phyloP scores from a whole-genome alignment of 2,797 vertebrate genomes.

The Danio choprae region DNA sequence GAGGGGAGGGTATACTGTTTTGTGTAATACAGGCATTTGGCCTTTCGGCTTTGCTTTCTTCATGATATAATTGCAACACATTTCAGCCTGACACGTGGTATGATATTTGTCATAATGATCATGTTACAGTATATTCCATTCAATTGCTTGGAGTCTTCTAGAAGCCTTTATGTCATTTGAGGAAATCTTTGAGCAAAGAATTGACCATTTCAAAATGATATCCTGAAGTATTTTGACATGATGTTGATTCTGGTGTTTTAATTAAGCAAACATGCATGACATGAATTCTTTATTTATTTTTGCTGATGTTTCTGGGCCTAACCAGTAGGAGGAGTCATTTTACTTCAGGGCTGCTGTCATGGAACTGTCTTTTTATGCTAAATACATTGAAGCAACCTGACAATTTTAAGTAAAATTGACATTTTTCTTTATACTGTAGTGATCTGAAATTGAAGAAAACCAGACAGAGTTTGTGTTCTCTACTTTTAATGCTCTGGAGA shows the following conservation, averaged over 20 bases:
- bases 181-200: slow-evolving; percentile 6
- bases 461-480: too few relatives aligned
- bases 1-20: not conserved
- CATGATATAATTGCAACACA: not conserved
- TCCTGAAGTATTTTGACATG: not conserved
- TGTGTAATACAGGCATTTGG: not conserved
- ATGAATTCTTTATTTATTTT: slow-evolving; percentile 37
- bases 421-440: too few relatives aligned
- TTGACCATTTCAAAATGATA: not conserved
- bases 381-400: too few relatives aligned
- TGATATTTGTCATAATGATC: not conserved
- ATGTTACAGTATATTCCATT: not conserved
- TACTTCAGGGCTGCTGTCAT: slow-evolving; percentile 9
- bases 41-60: slow-evolving; percentile 28
- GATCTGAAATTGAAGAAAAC: too few relatives aligned
- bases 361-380: too few relatives aligned
- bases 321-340: slow-evolving; percentile 51
- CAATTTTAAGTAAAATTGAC: too few relatives aligned
- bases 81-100: not conserved
- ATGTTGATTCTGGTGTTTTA: slow-evolving; percentile 12
- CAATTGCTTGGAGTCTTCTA: slow-evolving; percentile 6
- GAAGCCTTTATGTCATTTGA: not conserved
- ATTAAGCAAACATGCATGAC: slow-evolving; percentile 13
- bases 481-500: too few relatives aligned
- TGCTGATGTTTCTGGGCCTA: slow-evolving; percentile 39